Conservation (phyloP, 2,113 vertebrate genomes). For the Pedetes capensis region DNA sequence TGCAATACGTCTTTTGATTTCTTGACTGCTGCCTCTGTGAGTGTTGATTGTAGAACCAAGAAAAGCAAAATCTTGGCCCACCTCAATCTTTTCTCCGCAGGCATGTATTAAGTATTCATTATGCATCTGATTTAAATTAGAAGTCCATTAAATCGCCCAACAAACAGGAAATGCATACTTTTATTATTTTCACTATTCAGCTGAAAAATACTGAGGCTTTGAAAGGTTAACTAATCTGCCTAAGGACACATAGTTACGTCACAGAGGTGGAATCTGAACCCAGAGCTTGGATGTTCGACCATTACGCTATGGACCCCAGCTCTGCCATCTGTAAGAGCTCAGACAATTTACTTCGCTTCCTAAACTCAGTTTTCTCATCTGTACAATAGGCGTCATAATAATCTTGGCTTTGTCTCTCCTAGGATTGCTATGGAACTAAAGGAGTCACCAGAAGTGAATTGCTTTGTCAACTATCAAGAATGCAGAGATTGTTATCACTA, state of each 20-base stretch:
- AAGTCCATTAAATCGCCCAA: neutral
- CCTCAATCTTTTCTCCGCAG: too few species aligned
- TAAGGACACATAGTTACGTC: neutral
- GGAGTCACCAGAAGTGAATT: neutral
- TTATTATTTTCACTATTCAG: neutral
- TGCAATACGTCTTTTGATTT: too few species aligned
- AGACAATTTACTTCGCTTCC: neutral
- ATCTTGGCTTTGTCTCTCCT: neutral
- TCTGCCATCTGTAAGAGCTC: neutral
- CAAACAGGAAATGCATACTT: neutral
- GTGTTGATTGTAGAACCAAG: too few species aligned
- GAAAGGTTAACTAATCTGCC: neutral
- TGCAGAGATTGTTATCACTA: rapidly evolving
- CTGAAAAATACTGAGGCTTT: neutral
- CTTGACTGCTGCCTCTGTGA: too few species aligned
- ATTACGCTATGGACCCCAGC: neutral
- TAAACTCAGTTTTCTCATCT: neutral
- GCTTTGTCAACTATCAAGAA: neutral
- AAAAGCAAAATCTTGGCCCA: too few species aligned
- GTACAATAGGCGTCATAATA: neutral
- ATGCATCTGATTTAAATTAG: neutral
- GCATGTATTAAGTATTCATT: neutral
- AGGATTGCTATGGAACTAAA: neutral
- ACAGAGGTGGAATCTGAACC: neutral
- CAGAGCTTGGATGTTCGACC: neutral